Conservation (phyloP, 1,140 invertebrate species). For the Tetramorium parvispinum region DNA sequence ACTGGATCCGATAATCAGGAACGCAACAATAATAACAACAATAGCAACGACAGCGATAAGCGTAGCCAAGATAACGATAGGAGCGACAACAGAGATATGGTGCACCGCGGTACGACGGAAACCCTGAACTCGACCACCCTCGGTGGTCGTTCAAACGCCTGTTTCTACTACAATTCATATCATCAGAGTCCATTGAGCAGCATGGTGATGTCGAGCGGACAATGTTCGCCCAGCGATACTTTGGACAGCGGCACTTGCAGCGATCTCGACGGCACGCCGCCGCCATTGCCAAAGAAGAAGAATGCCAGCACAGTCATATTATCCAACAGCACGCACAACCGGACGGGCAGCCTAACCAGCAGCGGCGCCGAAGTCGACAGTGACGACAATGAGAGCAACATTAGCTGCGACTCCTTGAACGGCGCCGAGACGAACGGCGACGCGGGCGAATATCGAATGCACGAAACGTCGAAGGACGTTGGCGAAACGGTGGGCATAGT, state of each 20-base stretch:
- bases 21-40: constrained; percentile 67
- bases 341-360: constrained; percentile 86
- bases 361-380: constrained; percentile 87
- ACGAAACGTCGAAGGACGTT: constrained; percentile 27
- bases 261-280: constrained; percentile 91
- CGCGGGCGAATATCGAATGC: constrained; percentile 13
- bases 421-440: constrained; percentile 86
- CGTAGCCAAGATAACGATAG: background rate
- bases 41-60: constrained; percentile 34
- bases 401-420: constrained; percentile 91
- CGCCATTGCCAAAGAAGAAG: constrained; percentile 90
- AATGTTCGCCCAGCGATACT: constrained; percentile 92
- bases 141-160: constrained; percentile 78
- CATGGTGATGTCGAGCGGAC: constrained; percentile 90
- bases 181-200: constrained; percentile 83
- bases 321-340: constrained; percentile 85
- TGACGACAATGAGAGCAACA: constrained; percentile 90
- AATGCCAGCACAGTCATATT: constrained; percentile 81
- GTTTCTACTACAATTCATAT: constrained; percentile 87
- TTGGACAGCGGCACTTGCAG: constrained; percentile 93
- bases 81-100: constrained; percentile 72
- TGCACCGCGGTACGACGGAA: constrained; percentile 75
- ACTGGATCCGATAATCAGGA: constrained; percentile 74
- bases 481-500: constrained; percentile 27
- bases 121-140: constrained; percentile 63